A percentile compares a stretch with the other conserved stretches of the same genome.
Conservation (phyloP, 2,888 invertebrate species). For the Flexamia atlantica region DNA sequence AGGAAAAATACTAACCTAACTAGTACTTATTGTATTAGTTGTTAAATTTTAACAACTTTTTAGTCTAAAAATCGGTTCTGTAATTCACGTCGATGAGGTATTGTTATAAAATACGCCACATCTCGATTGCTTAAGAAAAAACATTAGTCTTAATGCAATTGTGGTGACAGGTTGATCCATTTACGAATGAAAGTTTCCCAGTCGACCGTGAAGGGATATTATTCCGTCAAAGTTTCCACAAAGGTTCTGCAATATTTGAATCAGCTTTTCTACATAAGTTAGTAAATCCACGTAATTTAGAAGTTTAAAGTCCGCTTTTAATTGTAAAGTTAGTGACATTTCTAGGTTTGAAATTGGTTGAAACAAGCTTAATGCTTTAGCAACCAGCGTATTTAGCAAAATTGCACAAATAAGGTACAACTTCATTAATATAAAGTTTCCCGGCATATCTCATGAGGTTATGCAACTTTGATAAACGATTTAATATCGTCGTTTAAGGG, state of each 20-base stretch:
- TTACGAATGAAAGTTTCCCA: constrained; percentile 25
- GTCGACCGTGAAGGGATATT: constrained; percentile 47
- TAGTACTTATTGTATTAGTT: no score
- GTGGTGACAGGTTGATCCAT: neutral
- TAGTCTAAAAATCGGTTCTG: no score
- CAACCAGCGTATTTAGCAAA: neutral
- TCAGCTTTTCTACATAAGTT: constrained; percentile 52
- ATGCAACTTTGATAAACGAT: no score
- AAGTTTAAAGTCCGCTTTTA: constrained; percentile 56
- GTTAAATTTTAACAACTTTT: no score
- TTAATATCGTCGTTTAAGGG: no score
- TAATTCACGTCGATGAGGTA: no score
- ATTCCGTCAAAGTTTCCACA: constrained; percentile 43
- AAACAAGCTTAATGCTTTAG: constrained; percentile 52
- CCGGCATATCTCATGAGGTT: neutral
- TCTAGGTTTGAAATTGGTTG: constrained; percentile 26
- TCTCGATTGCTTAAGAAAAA: neutral
- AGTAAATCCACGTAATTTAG: constrained; percentile 47
- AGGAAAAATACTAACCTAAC: no score
- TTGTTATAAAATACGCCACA: no score
- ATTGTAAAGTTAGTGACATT: constrained; percentile 52
- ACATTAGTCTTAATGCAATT: constrained; percentile 29
- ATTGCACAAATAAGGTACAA: constrained; percentile 23
- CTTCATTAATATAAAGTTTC: constrained; percentile 3
- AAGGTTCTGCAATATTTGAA: constrained; percentile 42